These are phyloP conservation scores for Drosophila pachea DNA, from an alignment of 1,140 invertebrate species.

Conservation along the genomic window DNA sequence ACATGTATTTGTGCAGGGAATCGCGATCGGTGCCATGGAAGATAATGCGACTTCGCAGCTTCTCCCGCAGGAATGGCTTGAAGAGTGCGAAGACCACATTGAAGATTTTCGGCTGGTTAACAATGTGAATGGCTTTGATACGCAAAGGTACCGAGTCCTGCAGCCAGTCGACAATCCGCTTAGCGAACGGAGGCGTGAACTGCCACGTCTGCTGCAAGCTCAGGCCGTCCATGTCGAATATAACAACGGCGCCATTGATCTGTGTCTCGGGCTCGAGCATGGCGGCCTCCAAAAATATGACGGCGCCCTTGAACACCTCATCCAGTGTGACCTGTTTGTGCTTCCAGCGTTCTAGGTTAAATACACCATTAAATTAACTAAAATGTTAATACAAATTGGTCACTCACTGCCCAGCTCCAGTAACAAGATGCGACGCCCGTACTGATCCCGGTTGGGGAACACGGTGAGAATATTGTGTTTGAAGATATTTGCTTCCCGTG, in stretches of 20 bases:
- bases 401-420: slow-evolving; percentile 89
- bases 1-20: slow-evolving; percentile 88
- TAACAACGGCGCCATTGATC: slow-evolving; percentile 86
- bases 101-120: slow-evolving; percentile 93
- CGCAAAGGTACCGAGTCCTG: slow-evolving; percentile 89
- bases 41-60: slow-evolving; percentile 86
- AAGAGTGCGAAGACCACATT: slow-evolving; percentile 92
- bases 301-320: slow-evolving; percentile 90
- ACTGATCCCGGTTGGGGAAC: slow-evolving; percentile 86
- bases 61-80: slow-evolving; percentile 91
- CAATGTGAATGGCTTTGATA: slow-evolving; percentile 91
- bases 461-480: slow-evolving; percentile 88
- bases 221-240: slow-evolving; percentile 91
- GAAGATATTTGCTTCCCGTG: slow-evolving; percentile 87
- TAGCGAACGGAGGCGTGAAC: slow-evolving; percentile 89
- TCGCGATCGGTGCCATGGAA: slow-evolving; percentile 92
- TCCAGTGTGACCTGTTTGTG: slow-evolving; percentile 87
- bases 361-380: background rate
- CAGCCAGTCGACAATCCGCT: slow-evolving; percentile 89
- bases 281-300: slow-evolving; percentile 88
- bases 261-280: slow-evolving; percentile 89
- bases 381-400: background rate
- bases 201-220: slow-evolving; percentile 89
- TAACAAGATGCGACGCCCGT: slow-evolving; percentile 85
- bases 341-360: slow-evolving; percentile 88